Conservation (phyloP, 53 echinoderm and acorn worm species). For the Holothuria leucospilota region DNA sequence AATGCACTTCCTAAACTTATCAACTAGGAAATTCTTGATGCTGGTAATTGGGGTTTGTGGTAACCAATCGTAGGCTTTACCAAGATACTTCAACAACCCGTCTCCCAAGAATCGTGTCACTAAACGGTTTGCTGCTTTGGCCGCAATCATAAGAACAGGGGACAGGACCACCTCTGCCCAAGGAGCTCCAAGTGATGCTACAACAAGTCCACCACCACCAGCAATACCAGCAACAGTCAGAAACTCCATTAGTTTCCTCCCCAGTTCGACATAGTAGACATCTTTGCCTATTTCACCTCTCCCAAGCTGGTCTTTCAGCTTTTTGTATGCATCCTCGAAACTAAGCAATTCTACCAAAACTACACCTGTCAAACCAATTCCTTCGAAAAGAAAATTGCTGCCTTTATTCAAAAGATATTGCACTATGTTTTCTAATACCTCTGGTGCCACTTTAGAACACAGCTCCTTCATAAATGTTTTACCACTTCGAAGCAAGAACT, state of each 20-base stretch:
- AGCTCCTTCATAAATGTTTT: not conserved
- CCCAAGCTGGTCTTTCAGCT: not conserved
- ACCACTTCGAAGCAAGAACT: not conserved
- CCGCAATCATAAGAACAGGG: not conserved
- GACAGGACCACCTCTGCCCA: not conserved
- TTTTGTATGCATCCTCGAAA: not conserved
- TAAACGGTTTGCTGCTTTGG: not conserved
- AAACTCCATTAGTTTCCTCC: conserved; percentile 1
- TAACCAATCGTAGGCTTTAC: too few species aligned
- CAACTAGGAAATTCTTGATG: too few species aligned
- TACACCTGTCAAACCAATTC: not conserved
- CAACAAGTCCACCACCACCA: conserved; percentile 7
- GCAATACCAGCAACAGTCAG: not conserved
- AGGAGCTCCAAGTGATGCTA: not conserved
- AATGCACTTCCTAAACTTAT: too few species aligned
- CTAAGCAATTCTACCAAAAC: not conserved
- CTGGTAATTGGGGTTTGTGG: too few species aligned
- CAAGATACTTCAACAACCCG: too few species aligned
- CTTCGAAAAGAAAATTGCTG: not conserved
- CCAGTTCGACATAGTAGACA: not conserved
- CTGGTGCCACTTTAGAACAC: not conserved
- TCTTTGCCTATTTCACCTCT: not conserved
- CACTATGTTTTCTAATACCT: not conserved
- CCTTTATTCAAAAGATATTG: not conserved
- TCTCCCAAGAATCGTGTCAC: not conserved